These are phyloP conservation scores for Tinamus guttatus DNA, from an alignment of 2,113 vertebrate genomes.

Conservation along the genomic window DNA sequence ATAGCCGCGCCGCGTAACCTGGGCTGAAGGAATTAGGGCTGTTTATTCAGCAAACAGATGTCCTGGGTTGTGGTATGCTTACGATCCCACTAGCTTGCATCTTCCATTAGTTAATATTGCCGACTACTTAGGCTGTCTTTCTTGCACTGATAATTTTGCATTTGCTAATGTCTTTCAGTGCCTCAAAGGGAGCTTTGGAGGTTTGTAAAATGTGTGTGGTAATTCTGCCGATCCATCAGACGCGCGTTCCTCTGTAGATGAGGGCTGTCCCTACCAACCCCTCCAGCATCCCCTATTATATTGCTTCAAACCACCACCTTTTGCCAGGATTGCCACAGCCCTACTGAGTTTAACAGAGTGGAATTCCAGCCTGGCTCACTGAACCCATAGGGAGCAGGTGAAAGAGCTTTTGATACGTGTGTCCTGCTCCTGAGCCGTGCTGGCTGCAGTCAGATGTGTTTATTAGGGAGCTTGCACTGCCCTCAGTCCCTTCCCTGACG, in stretches of 20 bases:
- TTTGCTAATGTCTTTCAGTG: not conserved
- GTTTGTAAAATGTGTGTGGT: not conserved
- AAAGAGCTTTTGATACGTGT: not conserved
- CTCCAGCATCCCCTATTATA: not conserved
- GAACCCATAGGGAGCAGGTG: not conserved
- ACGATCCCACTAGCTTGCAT: not conserved
- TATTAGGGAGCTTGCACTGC: not conserved
- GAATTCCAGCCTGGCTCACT: not conserved
- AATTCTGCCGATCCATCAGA: not conserved
- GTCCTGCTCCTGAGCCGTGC: not conserved
- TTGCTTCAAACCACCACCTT: not conserved
- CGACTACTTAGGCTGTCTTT: not conserved
- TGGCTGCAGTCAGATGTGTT: not conserved
- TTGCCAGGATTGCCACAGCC: not conserved
- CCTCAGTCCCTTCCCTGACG: conserved; percentile 23
- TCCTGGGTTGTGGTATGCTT: conserved; percentile 28
- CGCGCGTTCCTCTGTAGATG: not conserved
- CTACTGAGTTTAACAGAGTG: not conserved
- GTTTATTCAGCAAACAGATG: conserved; percentile 69
- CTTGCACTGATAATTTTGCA: not conserved
- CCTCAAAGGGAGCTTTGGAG: not conserved
- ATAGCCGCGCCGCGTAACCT: conserved; percentile 28
- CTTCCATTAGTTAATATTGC: conserved; percentile 37
- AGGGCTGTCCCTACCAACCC: not conserved
- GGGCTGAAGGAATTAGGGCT: conserved; percentile 45